Conservation (phyloP, 2,888 invertebrate genomes). For the Drosophila mulleri region DNA sequence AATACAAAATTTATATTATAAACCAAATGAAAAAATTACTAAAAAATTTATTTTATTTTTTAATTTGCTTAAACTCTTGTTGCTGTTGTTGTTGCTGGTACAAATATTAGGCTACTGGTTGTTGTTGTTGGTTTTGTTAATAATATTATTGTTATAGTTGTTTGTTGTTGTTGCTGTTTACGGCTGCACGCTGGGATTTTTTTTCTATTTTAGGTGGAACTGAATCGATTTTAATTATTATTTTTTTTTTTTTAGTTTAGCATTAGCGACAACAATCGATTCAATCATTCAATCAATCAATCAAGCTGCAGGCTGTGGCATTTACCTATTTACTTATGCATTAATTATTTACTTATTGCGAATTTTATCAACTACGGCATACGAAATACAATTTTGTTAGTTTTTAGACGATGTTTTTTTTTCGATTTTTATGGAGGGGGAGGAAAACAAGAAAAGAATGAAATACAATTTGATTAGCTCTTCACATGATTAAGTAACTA, state of each 20-base stretch:
- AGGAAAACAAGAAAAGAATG: slow-evolving; percentile 76
- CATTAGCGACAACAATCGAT: slow-evolving; percentile 64
- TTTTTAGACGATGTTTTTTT: slow-evolving; percentile 35
- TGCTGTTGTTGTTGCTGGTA: slow-evolving; percentile 45
- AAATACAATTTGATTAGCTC: slow-evolving; percentile 76
- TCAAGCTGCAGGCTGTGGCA: slow-evolving; percentile 71
- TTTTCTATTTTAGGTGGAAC: slow-evolving; percentile 41
- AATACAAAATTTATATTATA: slow-evolving; percentile 20
- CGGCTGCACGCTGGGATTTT: slow-evolving; percentile 32
- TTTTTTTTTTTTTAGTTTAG: slow-evolving; percentile 16
- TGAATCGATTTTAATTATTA: slow-evolving; percentile 30
- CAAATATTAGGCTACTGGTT: slow-evolving; percentile 63
- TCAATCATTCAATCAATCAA: slow-evolving; percentile 67
- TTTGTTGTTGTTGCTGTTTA: slow-evolving; percentile 47
- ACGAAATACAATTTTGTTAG: slow-evolving; percentile 51
- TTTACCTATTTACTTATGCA: slow-evolving; percentile 67
- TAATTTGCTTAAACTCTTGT: slow-evolving; percentile 4
- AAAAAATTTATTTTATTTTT: slow-evolving; percentile 8
- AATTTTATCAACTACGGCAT: slow-evolving; percentile 74
- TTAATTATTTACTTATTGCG: slow-evolving; percentile 65
- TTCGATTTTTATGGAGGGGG: slow-evolving; percentile 33
- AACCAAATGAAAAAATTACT: slow-evolving; percentile 9
- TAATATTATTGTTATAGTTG: slow-evolving; percentile 43
- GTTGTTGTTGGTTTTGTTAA: slow-evolving; percentile 26
- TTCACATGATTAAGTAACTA: slow-evolving; percentile 67